phyloP scores from a whole-genome alignment of 2,888 invertebrate species.

The Ganaspis brasiliensis region DNA sequence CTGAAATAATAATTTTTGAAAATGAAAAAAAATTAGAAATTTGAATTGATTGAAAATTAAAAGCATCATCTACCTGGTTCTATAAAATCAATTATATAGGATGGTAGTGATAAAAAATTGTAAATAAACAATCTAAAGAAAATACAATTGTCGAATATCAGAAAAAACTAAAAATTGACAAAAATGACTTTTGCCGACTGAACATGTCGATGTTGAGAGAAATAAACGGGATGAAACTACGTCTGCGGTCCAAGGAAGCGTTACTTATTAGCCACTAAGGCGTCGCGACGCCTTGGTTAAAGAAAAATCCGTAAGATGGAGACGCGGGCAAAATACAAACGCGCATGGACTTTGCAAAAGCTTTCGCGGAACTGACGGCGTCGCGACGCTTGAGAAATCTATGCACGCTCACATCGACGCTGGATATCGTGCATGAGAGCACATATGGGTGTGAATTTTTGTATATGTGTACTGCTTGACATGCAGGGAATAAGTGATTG shows the following conservation, averaged over 20 bases:
- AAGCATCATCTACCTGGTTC: too few species aligned
- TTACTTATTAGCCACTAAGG: constrained; percentile 75
- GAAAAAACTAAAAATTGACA: background rate
- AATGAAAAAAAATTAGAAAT: too few species aligned
- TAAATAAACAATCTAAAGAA: background rate
- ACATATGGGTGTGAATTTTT: constrained; percentile 12
- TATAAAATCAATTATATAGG: too few species aligned
- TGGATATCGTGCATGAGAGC: background rate
- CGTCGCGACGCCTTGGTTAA: constrained; percentile 76
- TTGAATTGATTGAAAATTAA: too few species aligned
- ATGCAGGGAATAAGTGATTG: constrained; percentile 42
- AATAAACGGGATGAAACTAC: constrained; percentile 8
- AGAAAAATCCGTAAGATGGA: constrained; percentile 79
- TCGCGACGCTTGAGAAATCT: constrained; percentile 38
- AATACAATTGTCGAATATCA: background rate
- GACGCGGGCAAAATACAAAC: constrained; percentile 66
- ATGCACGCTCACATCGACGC: constrained; percentile 24
- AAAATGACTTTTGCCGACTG: constrained; percentile 32
- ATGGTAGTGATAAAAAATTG: too few species aligned
- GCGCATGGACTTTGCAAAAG: constrained; percentile 24
- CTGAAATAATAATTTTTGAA: too few species aligned
- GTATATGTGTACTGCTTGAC: constrained; percentile 25
- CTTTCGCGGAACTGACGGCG: constrained; percentile 25
- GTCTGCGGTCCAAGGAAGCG: constrained; percentile 49
- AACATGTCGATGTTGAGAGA: constrained; percentile 8